A percentile compares a stretch with the other conserved stretches of the same genome.
Evolutionary conservation across 2,888 invertebrate species (phyloP).

Genomic region (Rhagophthalmus giganteus): DNA sequence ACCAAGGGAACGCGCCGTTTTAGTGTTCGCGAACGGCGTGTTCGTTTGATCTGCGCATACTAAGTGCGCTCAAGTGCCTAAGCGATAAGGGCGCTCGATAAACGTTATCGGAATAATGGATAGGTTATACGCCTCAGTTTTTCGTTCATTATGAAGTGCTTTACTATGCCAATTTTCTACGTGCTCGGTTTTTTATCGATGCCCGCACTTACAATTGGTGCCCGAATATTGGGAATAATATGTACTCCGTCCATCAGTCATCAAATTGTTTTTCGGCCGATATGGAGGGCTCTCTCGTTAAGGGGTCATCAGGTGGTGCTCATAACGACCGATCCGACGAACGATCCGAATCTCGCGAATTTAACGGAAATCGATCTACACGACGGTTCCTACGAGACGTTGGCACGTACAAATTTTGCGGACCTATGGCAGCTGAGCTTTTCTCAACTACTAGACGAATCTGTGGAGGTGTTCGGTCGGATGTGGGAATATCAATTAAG

Average conservation of each 20-base stretch:
- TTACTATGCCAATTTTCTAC: too few species aligned
- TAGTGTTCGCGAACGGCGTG: too few species aligned
- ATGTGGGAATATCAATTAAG: conserved; percentile 17
- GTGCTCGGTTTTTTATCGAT: too few species aligned
- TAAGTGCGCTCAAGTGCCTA: too few species aligned
- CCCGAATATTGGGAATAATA: conserved; percentile 54
- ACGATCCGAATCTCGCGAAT: conserved; percentile 47
- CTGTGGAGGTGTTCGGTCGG: neutral
- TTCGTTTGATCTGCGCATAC: too few species aligned
- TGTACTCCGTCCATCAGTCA: conserved; percentile 57
- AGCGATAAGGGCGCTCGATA: too few species aligned
- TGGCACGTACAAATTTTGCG: too few species aligned
- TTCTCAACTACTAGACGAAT: neutral
- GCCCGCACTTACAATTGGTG: conserved; percentile 33
- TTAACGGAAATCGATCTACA: conserved; percentile 52
- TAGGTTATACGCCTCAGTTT: too few species aligned
- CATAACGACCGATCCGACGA: conserved; percentile 53
- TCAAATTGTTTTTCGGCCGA: conserved; percentile 53
- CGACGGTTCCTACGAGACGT: too few species aligned
- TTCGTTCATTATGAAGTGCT: too few species aligned
- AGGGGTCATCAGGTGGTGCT: conserved; percentile 57
- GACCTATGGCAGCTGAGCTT: neutral
- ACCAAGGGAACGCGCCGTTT: too few species aligned
- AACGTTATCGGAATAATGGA: too few species aligned
- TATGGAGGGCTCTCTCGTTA: conserved; percentile 54